A percentile compares a stretch with the other conserved stretches of the same genome.
Conservation (phyloP, 2,797 vertebrate genomes). For the Catostomus latipinnis region DNA sequence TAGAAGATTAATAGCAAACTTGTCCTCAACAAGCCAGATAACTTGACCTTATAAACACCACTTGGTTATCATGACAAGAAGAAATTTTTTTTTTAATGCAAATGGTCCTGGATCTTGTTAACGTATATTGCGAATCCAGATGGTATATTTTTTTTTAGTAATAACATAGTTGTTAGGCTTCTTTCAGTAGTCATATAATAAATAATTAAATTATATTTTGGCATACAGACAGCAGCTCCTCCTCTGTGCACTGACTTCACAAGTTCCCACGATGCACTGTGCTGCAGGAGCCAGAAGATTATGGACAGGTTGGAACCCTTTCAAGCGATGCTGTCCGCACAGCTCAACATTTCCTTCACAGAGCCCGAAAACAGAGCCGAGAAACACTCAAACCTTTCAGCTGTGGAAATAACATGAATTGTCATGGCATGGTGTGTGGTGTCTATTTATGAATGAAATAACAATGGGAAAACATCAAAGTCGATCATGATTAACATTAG, state of each 20-base stretch:
- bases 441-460: neutral
- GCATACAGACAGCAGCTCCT: neutral
- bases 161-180: no score
- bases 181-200: no score
- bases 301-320: conserved; percentile 11
- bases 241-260: neutral
- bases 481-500: no score
- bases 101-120: no score
- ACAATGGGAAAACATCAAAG: neutral
- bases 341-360: neutral
- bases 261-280: conserved; percentile 3
- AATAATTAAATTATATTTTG: no score
- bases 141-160: no score
- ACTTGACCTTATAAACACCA: no score
- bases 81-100: no score
- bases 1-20: no score
- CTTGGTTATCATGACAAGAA: no score
- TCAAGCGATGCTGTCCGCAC: neutral
- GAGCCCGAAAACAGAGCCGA: neutral
- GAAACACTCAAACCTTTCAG: neutral
- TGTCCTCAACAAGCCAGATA: no score
- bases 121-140: no score
- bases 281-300: neutral
- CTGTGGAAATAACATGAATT: neutral
- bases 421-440: neutral